Base-by-base conservation (phyloP, 2,797 vertebrate genomes). In the Chaenodraco wilsoni region DNA sequence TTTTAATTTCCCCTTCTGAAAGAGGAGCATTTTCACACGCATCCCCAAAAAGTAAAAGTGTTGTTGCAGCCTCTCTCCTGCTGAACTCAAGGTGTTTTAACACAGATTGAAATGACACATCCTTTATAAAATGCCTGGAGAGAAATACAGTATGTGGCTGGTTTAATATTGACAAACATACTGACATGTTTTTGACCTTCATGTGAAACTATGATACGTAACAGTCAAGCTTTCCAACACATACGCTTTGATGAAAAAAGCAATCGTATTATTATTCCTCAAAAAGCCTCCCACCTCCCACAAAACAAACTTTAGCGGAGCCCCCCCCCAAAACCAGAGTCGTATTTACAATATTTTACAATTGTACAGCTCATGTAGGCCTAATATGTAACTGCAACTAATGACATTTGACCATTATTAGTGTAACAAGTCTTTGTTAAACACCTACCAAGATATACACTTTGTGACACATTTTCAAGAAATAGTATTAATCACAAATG, bases 301-400 rank as follows among this genome's bases (percentile, higher is more conserved):
- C 70, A 79, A 7, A 37, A 37, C 85, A 76, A 79, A 84, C 75
- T 77, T 69, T 40, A 72, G 74, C 78, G 44, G 46, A 64, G 45
- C 65, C 60, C 71, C 41, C 4, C 27, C 27, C 27, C 27, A 72
- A 91, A 92, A 89, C 84, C 82, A 92, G 90, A 91, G 94, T 95
- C 92, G 49, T 97, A 97, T 98, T 97, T 99, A 98, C 97, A 99
- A 87, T 97, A 97, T 96, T 94, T 97, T 98, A 98, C 96, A 98
- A 94, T 87, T 94, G 88, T 95, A 93, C 94, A 95, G 92, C 93
- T 94, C 89, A 74, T 72, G 71, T 92, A 60, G 72, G 78, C 76
- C 78, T 86, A 93, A 87, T 89, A 94, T 87, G 91, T 91, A 95
- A 87, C 88, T 74, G 88, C 82, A 93, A 95, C 91, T 92, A 89